These are phyloP conservation scores for Toxostoma redivivum DNA, from an alignment of 2,113 vertebrate species.

Conservation along the genomic window DNA sequence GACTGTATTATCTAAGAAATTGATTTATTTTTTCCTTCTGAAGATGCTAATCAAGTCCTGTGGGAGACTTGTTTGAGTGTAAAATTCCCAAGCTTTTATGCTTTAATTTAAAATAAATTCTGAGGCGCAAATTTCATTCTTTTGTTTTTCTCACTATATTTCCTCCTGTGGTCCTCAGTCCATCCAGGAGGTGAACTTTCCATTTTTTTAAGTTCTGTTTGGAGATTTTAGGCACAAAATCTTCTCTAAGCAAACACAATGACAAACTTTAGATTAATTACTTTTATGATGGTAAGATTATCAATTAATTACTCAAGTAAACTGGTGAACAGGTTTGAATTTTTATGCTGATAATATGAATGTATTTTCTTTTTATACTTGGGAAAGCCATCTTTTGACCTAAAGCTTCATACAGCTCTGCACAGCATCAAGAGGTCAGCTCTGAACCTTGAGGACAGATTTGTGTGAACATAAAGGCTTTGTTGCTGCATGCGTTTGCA, in stretches of 20 bases:
- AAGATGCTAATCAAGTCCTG: constrained; percentile 38
- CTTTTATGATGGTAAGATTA: background rate
- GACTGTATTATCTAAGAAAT: constrained; percentile 35
- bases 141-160: background rate
- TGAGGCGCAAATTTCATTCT: background rate
- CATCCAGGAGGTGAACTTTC: background rate
- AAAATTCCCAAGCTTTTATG: background rate
- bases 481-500: accelerated
- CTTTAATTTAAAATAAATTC: constrained; percentile 49
- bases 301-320: background rate
- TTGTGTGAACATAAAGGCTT: background rate
- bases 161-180: background rate
- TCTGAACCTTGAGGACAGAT: background rate
- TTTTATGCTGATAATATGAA: background rate
- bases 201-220: background rate
- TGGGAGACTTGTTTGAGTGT: constrained; percentile 1
- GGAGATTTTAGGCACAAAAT: background rate
- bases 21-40: background rate
- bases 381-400: background rate
- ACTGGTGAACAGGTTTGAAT: background rate
- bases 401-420: background rate
- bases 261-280: background rate
- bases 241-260: background rate
- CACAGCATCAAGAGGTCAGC: background rate
- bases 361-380: background rate